Evolutionary conservation across 2,888 invertebrate genomes (phyloP).

Genomic region (Halictus ligatus): DNA sequence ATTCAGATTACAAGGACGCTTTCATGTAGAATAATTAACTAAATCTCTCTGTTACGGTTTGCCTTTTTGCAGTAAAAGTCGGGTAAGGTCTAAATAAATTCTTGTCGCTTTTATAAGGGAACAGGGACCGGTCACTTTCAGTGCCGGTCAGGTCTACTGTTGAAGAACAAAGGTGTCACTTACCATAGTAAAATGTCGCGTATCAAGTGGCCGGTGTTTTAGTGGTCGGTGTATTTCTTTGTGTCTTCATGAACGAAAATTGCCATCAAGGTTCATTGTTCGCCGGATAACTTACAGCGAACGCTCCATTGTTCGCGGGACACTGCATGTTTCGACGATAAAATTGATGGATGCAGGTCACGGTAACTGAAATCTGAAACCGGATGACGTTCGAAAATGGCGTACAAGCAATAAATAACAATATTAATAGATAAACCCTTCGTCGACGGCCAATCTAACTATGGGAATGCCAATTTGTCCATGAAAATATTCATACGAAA

Average conservation of each 20-base stretch:
- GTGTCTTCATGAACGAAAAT: neutral
- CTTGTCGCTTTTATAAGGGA: neutral
- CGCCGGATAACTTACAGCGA: neutral
- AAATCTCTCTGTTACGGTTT: neutral
- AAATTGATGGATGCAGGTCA: constrained; percentile 5
- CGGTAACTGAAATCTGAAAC: neutral
- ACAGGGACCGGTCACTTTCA: neutral
- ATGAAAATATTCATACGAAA: neutral
- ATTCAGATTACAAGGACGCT: neutral
- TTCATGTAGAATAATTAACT: neutral
- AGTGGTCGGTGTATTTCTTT: neutral
- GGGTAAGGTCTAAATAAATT: neutral
- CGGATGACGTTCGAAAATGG: neutral
- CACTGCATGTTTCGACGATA: neutral
- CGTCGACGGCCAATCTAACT: neutral
- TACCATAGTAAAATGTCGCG: neutral
- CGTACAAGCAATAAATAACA: neutral
- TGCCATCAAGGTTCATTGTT: constrained; percentile 5
- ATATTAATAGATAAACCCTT: neutral
- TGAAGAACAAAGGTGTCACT: neutral
- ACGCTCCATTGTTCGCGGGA: neutral
- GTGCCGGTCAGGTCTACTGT: neutral
- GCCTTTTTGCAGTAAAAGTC: neutral
- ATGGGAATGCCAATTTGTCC: neutral
- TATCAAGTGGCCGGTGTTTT: neutral